These are phyloP conservation scores for Megastigmus dorsalis DNA, from an alignment of 2,888 invertebrate genomes.

Conservation along the genomic window DNA sequence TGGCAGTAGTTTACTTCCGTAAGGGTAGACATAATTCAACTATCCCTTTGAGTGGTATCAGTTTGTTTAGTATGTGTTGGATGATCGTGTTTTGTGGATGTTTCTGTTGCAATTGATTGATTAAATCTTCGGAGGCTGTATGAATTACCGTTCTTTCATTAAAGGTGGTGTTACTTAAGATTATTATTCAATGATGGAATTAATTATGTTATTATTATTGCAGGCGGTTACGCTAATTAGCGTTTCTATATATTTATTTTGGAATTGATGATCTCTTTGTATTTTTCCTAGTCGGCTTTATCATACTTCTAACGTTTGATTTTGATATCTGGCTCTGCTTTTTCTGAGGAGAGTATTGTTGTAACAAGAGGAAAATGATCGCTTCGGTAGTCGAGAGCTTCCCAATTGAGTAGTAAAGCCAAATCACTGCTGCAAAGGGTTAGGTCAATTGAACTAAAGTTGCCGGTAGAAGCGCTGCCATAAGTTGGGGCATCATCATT, in stretches of 20 bases:
- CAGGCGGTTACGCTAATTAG: slow-evolving; percentile 25
- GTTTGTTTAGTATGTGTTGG: too few relatives aligned
- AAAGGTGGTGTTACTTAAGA: too few relatives aligned
- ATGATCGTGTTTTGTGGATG: too few relatives aligned
- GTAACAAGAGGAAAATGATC: slow-evolving; percentile 55
- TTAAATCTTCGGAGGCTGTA: too few relatives aligned
- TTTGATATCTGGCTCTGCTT: too few relatives aligned
- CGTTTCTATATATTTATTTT: neutral
- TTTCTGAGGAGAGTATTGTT: neutral
- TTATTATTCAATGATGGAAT: neutral
- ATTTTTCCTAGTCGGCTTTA: slow-evolving; percentile 52
- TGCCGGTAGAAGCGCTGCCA: neutral
- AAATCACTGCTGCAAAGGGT: neutral
- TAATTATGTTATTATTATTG: too few relatives aligned
- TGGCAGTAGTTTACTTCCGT: too few relatives aligned
- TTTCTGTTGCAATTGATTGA: too few relatives aligned
- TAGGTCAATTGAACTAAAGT: neutral
- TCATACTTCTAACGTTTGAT: slow-evolving; percentile 56
- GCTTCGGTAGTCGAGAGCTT: neutral
- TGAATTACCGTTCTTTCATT: too few relatives aligned
- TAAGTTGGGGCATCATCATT: neutral
- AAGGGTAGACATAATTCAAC: too few relatives aligned
- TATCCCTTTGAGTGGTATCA: too few relatives aligned
- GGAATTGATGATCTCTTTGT: slow-evolving; percentile 7
- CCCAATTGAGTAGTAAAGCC: neutral